Evolutionary conservation across 2,888 invertebrate genomes (phyloP).

Genomic region (Limnephilus marmoratus): DNA sequence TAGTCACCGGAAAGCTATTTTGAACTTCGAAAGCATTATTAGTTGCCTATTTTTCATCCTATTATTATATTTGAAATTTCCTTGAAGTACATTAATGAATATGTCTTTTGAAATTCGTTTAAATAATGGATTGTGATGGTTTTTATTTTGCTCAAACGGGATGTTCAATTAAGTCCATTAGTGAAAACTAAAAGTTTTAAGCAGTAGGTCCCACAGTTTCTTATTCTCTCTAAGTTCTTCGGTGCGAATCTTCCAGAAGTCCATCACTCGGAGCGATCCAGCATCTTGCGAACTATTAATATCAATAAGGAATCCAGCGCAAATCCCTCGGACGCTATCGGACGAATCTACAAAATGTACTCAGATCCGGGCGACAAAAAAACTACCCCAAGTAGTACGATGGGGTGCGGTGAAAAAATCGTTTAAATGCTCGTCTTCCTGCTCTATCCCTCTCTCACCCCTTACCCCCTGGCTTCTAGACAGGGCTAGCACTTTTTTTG

Average conservation of each 20-base stretch:
- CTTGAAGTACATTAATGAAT: too few relatives aligned
- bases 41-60: background rate
- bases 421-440: slow-evolving; percentile 48
- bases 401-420: slow-evolving; percentile 48
- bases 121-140: too few relatives aligned
- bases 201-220: background rate
- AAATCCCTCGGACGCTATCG: slow-evolving; percentile 55
- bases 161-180: too few relatives aligned
- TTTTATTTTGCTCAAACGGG: too few relatives aligned
- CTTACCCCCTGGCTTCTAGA: slow-evolving; percentile 7
- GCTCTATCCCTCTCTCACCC: slow-evolving; percentile 14
- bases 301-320: slow-evolving; percentile 47
- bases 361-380: slow-evolving; percentile 36
- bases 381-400: slow-evolving; percentile 15
- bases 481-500: slow-evolving; percentile 40
- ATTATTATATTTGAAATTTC: background rate
- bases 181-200: background rate
- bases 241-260: slow-evolving; percentile 7
- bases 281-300: slow-evolving; percentile 46
- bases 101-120: too few relatives aligned
- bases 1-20: background rate
- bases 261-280: slow-evolving; percentile 36
- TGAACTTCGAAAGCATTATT: background rate
- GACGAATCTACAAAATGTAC: slow-evolving; percentile 50
- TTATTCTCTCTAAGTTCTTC: background rate